Evolutionary conservation across 2,888 invertebrate species (phyloP).

Genomic region (Stenoptilia bipunctidactyla): DNA sequence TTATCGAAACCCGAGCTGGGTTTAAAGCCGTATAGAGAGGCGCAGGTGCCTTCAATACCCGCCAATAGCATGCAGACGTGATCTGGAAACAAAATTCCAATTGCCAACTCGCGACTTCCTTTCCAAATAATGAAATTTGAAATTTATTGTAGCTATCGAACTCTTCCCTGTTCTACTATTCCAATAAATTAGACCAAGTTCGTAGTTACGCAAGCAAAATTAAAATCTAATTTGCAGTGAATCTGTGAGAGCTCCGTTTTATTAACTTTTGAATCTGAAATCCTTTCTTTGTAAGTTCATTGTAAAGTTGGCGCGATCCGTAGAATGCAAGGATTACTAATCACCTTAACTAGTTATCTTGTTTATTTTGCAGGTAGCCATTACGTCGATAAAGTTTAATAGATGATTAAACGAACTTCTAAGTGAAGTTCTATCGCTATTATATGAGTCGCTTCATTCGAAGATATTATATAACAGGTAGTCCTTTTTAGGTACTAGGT

Average conservation of each 20-base stretch:
- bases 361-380: too few species aligned
- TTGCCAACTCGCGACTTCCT: conserved; percentile 61
- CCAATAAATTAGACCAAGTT: conserved; percentile 47
- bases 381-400: too few species aligned
- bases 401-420: too few species aligned
- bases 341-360: too few species aligned
- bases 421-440: too few species aligned
- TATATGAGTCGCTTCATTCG: too few species aligned
- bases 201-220: conserved; percentile 28
- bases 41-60: conserved; percentile 65
- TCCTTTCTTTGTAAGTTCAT: neutral
- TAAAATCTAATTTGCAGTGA: conserved; percentile 25
- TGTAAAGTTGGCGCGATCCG: neutral
- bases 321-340: too few species aligned
- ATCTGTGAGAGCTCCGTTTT: conserved; percentile 23
- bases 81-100: conserved; percentile 59
- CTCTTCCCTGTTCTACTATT: conserved; percentile 36
- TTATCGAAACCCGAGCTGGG: conserved; percentile 59
- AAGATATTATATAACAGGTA: too few species aligned
- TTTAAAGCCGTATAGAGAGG: conserved; percentile 66
- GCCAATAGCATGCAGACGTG: conserved; percentile 66
- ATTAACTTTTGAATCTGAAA: conserved; percentile 7
- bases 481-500: too few species aligned
- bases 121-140: conserved; percentile 67
- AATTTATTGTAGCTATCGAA: conserved; percentile 62